Evolutionary conservation across 2,888 invertebrate genomes (phyloP).

Genomic region (Malachius bipustulatus): DNA sequence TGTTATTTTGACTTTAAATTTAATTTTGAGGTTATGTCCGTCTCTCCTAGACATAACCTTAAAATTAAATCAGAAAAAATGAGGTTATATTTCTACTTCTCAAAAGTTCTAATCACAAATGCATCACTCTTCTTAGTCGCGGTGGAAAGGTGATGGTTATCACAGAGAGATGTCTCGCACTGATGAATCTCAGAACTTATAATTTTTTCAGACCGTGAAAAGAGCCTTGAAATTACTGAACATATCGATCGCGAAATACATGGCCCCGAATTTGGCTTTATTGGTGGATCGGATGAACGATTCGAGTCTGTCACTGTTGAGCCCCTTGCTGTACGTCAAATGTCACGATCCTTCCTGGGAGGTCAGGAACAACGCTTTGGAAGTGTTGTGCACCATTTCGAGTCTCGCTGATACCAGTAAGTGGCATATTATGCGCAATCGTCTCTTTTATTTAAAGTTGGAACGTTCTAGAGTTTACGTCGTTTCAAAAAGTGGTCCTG

Average conservation of each 20-base stretch:
- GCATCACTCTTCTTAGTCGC: too few species aligned
- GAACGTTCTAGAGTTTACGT: constrained; percentile 56
- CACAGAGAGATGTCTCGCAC: too few species aligned
- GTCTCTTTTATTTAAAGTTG: not conserved
- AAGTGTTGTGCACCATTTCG: constrained; percentile 58
- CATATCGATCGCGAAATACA: constrained; percentile 58
- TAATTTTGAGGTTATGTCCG: too few species aligned
- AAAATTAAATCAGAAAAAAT: too few species aligned
- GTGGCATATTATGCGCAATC: too few species aligned
- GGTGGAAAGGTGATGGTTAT: too few species aligned
- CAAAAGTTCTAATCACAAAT: too few species aligned
- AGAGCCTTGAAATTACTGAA: constrained; percentile 56
- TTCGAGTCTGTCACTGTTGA: constrained; percentile 50
- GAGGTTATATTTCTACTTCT: too few species aligned
- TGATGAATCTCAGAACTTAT: too few species aligned
- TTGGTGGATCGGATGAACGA: constrained; percentile 55
- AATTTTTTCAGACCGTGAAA: constrained; percentile 45
- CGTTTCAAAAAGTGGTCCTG: constrained; percentile 59
- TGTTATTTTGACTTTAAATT: too few species aligned
- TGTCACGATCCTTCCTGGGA: constrained; percentile 68
- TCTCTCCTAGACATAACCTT: too few species aligned
- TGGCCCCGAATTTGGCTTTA: constrained; percentile 64
- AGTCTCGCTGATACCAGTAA: constrained; percentile 59
- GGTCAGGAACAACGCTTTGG: constrained; percentile 63
- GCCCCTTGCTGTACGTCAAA: constrained; percentile 54